Percentiles rank a stretch among this genome's conserved stretches.
phyloP scores from a whole-genome alignment of 2,113 vertebrate species.

The Lucifuga dentata region DNA sequence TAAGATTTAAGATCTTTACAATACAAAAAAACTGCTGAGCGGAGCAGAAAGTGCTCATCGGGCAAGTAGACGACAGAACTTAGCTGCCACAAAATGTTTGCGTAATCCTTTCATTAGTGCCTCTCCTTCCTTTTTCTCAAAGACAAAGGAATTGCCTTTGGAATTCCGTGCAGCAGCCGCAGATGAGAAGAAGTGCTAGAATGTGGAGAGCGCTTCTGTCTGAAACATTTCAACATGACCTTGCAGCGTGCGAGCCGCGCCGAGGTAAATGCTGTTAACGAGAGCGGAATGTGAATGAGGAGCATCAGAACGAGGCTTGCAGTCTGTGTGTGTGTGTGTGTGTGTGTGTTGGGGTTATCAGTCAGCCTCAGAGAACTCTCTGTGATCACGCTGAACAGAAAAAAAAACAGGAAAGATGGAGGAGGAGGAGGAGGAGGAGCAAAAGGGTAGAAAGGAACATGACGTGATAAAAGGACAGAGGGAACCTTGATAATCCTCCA shows the following conservation, averaged over 20 bases:
- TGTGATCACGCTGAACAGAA: slow-evolving; percentile 38
- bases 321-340: slow-evolving; percentile 20
- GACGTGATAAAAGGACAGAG: slow-evolving; percentile 53
- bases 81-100: slow-evolving; percentile 17
- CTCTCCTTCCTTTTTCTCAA: slow-evolving; percentile 40
- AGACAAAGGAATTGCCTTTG: slow-evolving; percentile 54
- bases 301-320: slow-evolving; percentile 37
- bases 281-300: slow-evolving; percentile 70
- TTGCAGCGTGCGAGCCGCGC: slow-evolving; percentile 52
- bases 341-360: slow-evolving; percentile 49
- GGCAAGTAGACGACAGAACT: slow-evolving; percentile 1
- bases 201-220: slow-evolving; percentile 41
- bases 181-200: slow-evolving; percentile 9
- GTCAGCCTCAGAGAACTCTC: slow-evolving; percentile 42
- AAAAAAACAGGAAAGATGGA: slow-evolving; percentile 9
- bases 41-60: slow-evolving; percentile 28
- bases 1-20: slow-evolving; percentile 19
- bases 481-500: slow-evolving; percentile 70
- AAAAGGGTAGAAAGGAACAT: slow-evolving; percentile 38
- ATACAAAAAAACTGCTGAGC: neutral
- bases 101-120: slow-evolving; percentile 47
- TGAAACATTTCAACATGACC: slow-evolving; percentile 68
- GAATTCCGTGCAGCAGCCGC: slow-evolving; percentile 27
- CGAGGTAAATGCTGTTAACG: slow-evolving; percentile 45
- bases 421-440: slow-evolving; percentile 29